Conservation (phyloP, 2,113 vertebrate genomes). For the Macrotis lagotis region DNA sequence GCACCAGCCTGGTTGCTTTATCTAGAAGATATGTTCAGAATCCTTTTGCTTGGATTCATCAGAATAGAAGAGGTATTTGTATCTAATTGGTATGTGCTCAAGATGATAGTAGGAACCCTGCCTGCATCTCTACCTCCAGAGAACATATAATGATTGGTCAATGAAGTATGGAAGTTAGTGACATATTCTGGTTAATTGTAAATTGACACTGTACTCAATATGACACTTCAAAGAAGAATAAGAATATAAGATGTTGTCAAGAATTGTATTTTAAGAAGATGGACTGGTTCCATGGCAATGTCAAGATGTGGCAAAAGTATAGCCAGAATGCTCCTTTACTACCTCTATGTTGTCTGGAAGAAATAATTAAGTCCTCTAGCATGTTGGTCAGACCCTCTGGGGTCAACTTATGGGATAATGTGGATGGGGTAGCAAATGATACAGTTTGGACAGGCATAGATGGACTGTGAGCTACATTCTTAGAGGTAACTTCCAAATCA, state of each 20-base stretch:
- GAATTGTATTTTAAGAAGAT: neutral
- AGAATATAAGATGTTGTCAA: neutral
- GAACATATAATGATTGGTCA: neutral
- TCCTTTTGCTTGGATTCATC: neutral
- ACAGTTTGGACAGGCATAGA: no score
- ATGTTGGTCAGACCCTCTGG: neutral
- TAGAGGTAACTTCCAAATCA: neutral
- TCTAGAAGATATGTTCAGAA: rapidly evolving
- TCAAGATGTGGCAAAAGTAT: neutral
- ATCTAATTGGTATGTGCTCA: neutral
- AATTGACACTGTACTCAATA: neutral
- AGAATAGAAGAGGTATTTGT: neutral
- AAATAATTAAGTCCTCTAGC: neutral
- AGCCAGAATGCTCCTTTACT: neutral
- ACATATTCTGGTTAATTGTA: constrained; percentile 5
- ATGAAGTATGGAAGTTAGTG: neutral
- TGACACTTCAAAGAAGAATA: neutral
- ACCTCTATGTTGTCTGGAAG: neutral
- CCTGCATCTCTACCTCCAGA: neutral
- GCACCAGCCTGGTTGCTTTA: neutral
- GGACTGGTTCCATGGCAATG: neutral
- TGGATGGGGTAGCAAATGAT: neutral
- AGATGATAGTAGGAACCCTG: neutral
- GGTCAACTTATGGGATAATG: neutral
- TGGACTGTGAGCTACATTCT: neutral